Conservation (phyloP, 2,888 invertebrate genomes). For the Platycheirus rosarum region DNA sequence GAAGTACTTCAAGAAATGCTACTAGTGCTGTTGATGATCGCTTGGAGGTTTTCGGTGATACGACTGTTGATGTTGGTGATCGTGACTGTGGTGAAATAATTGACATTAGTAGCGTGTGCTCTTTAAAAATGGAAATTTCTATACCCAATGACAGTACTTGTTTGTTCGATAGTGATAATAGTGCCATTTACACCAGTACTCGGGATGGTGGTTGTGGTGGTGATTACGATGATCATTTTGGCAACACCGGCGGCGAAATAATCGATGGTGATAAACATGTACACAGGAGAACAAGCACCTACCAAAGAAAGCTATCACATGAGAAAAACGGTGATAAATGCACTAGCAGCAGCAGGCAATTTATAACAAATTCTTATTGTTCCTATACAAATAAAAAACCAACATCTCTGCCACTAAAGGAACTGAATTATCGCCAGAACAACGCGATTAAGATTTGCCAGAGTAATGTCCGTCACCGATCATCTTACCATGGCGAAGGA, state of each 20-base stretch:
- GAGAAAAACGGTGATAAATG: slow-evolving; percentile 2
- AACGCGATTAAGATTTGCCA: slow-evolving; percentile 34
- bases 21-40: slow-evolving; percentile 22
- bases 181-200: slow-evolving; percentile 1
- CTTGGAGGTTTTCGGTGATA: slow-evolving; percentile 15
- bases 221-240: neutral
- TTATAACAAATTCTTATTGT: neutral
- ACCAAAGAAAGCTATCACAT: neutral
- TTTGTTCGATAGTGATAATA: slow-evolving; percentile 48
- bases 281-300: neutral
- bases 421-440: slow-evolving; percentile 44
- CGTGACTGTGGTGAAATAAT: slow-evolving; percentile 49
- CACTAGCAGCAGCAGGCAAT: neutral
- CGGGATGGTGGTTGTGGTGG: neutral
- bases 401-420: slow-evolving; percentile 38
- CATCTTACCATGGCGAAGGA: slow-evolving; percentile 71
- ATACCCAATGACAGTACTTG: slow-evolving; percentile 51
- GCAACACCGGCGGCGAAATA: too few relatives aligned
- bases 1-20: slow-evolving; percentile 1
- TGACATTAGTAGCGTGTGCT: slow-evolving; percentile 39
- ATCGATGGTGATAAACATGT: neutral
- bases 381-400: slow-evolving; percentile 22
- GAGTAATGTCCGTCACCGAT: slow-evolving; percentile 54
- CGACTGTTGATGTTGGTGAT: slow-evolving; percentile 49
- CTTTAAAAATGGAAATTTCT: slow-evolving; percentile 48